Evolutionary conservation across 2,113 vertebrate species (phyloP).

Genomic region (Tamias sibiricus): DNA sequence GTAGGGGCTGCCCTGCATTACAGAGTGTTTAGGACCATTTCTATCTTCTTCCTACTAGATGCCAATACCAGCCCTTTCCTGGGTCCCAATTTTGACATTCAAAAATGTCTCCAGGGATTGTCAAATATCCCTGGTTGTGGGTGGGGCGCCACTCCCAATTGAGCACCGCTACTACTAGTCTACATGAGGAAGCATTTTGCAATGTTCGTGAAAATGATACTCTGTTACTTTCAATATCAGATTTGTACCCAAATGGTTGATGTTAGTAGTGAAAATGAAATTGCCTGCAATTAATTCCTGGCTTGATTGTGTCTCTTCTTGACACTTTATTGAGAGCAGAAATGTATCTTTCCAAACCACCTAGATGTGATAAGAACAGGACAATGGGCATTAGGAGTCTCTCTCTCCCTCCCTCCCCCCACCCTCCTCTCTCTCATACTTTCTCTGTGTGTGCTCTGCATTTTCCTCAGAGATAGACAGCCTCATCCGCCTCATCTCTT

Average conservation of each 20-base stretch:
- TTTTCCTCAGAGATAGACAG: neutral
- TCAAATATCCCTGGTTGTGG: neutral
- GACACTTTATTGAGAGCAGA: neutral
- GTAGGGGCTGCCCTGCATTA: neutral
- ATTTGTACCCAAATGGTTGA: neutral
- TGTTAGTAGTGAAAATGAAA: slow-evolving; percentile 11
- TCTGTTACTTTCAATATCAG: slow-evolving; percentile 12
- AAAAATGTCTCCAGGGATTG: neutral
- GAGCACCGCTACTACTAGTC: neutral
- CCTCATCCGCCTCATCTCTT: neutral
- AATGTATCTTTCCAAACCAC: neutral
- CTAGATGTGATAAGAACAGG: neutral
- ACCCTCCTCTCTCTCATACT: neutral
- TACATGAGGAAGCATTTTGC: neutral
- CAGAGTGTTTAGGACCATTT: neutral
- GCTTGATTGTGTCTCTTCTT: neutral
- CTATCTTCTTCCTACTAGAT: neutral
- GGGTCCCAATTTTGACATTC: neutral
- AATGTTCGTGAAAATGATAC: neutral
- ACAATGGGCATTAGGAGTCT: neutral
- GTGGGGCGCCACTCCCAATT: neutral
- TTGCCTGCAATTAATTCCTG: neutral
- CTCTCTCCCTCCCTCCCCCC: neutral
- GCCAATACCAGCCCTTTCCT: neutral
- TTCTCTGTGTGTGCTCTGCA: neutral